Conservation (phyloP, 2,113 vertebrate genomes). For the Sminthopsis crassicaudata region DNA sequence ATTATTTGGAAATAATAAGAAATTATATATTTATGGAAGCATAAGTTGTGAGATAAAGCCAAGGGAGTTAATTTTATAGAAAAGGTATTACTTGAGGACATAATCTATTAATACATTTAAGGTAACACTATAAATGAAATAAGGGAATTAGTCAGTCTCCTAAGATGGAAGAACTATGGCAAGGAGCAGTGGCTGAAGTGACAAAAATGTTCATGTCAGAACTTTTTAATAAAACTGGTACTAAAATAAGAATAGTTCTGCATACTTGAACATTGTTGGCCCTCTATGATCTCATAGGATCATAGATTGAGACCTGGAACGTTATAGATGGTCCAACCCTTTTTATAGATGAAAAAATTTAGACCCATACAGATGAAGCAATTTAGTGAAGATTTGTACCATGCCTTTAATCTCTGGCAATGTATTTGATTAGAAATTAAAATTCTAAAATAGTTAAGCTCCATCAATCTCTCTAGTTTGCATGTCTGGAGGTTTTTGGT, state of each 20-base stretch:
- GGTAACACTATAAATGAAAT: constrained; percentile 69
- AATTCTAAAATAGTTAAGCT: neutral
- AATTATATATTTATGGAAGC: constrained; percentile 43
- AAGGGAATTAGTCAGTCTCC: constrained; percentile 69
- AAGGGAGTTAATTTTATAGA: constrained; percentile 68
- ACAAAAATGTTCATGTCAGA: constrained; percentile 50
- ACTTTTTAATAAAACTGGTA: constrained; percentile 62
- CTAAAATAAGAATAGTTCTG: constrained; percentile 43
- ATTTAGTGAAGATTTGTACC: neutral
- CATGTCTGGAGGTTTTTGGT: constrained; percentile 10
- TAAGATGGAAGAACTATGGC: constrained; percentile 53
- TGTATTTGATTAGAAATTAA: constrained; percentile 23
- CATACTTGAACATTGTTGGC: constrained; percentile 6
- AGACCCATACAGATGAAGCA: neutral
- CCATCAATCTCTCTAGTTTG: neutral
- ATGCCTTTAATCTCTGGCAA: neutral
- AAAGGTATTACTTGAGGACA: constrained; percentile 61
- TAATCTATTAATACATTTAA: constrained; percentile 72
- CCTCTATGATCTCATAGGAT: neutral
- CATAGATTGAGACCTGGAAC: neutral
- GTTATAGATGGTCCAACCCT: neutral
- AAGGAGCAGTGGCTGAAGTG: constrained; percentile 38
- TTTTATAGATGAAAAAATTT: neutral
- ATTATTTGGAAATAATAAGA: constrained; percentile 41
- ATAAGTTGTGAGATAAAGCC: constrained; percentile 53